Evolutionary conservation across 2,113 vertebrate genomes (phyloP), one percentile per base, ranked within the genome.

Genomic region (Fukomys damarensis): DNA sequence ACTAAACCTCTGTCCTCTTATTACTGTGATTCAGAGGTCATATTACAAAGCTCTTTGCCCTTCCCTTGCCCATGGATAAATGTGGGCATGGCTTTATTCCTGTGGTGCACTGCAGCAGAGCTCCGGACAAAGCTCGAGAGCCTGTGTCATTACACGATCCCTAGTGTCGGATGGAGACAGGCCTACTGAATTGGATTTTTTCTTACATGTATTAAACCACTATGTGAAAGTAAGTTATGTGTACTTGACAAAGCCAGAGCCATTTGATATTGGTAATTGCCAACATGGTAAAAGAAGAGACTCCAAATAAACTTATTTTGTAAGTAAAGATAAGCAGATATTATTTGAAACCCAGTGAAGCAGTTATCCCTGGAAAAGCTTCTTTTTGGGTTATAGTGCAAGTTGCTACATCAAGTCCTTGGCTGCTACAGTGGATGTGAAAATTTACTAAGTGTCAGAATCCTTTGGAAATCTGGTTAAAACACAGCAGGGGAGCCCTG

Each of bases 11-110:
- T 97, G 91, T 90, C 97, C 97, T 98, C 86, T 97, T 97, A 98
- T 97, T 98, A 95, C 98, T 97, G 97, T 93, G 96, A 94, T 98
- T 98, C 97, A 89, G 93, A 98, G 96, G 68, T 95, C 95, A 83
- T 81, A 96, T 98, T 97, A 95, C 79, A 79, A 97, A 92, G 41
- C 80, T 24, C 49, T 26, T 49, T 96, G 94, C 95, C 97, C 68
- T 95, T 97, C 66, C 83, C 28, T n/a, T 85, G 89, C 56, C 92
- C 90, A 95, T 96, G 84, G 95, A 97, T 97, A 96, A 94, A 95
- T 6, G 61, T 63, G 77, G 92, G 94, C 91, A 88, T 38, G 41
- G 76, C 24, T 66, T 49, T n/a, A 35, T 32, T 86, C 30, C 82
- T 80, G 54, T 7, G 49, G 61, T 30, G 3, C 32, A 2, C 46